These are phyloP conservation scores for Strigamia maritima DNA, from an alignment of 2,888 invertebrate genomes.

Conservation along the genomic window DNA sequence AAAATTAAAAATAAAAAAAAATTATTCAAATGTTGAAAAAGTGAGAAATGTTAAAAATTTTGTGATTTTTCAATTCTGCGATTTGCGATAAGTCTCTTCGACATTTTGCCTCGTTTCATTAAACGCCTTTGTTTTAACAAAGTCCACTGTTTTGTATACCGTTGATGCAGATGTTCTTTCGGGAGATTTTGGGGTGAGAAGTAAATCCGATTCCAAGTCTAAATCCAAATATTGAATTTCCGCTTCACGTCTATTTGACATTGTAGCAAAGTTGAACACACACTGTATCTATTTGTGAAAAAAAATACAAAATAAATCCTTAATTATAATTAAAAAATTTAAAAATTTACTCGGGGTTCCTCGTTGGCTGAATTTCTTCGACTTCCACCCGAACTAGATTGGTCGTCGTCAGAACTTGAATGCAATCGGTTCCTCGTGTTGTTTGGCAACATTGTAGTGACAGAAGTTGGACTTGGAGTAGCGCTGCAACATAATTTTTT, in stretches of 20 bases:
- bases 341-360: conserved; percentile 43
- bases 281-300: conserved; percentile 51
- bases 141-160: conserved; percentile 89
- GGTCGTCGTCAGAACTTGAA: conserved; percentile 55
- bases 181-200: conserved; percentile 47
- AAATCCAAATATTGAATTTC: conserved; percentile 80
- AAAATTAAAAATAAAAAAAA: not conserved
- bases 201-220: conserved; percentile 64
- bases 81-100: conserved; percentile 57
- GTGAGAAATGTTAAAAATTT: not conserved
- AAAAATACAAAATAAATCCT: conserved; percentile 13
- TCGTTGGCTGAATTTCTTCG: conserved; percentile 52
- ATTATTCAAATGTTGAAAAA: not conserved
- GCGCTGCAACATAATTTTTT: conserved; percentile 40
- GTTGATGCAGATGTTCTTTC: conserved; percentile 51
- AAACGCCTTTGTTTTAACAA: conserved; percentile 88
- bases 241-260: conserved; percentile 14
- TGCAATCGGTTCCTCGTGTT: conserved; percentile 29
- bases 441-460: conserved; percentile 4
- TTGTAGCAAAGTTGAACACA: conserved; percentile 45
- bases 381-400: conserved; percentile 46
- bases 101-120: conserved; percentile 78
- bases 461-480: conserved; percentile 43
- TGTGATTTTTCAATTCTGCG: conserved; percentile 7
- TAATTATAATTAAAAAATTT: not conserved